phyloP scores from a whole-genome alignment of 2,113 vertebrate genomes.

The Nothocercus julius region DNA sequence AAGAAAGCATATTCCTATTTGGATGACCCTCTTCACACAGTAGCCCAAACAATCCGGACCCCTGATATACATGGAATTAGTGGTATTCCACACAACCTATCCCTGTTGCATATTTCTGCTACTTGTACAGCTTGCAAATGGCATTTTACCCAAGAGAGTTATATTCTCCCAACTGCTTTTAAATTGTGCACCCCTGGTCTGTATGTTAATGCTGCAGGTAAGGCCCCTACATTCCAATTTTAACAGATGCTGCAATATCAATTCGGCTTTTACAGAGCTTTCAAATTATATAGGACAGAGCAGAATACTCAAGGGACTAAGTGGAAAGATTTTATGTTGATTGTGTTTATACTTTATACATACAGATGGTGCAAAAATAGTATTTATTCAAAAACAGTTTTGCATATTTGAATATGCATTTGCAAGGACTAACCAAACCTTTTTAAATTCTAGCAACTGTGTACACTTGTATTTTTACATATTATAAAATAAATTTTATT shows the following conservation, averaged over 20 bases:
- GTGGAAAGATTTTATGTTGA: neutral
- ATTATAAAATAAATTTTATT: neutral
- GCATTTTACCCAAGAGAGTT: neutral
- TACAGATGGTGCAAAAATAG: neutral
- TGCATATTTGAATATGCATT: neutral
- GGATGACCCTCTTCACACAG: accelerated
- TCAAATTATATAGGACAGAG: neutral
- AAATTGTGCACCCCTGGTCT: neutral
- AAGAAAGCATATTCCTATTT: neutral
- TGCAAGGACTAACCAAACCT: neutral
- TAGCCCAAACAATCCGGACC: neutral
- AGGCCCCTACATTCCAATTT: accelerated
- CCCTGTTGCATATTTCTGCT: neutral
- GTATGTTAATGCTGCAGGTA: accelerated
- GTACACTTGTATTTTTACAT: neutral
- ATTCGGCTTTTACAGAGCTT: neutral
- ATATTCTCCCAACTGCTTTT: neutral
- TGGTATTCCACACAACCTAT: accelerated
- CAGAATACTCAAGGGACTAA: neutral
- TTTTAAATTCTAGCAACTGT: neutral
- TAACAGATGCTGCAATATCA: accelerated
- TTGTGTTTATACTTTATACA: neutral
- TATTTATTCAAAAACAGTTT: neutral
- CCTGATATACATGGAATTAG: neutral
- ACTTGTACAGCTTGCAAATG: no score